Evolutionary conservation across 2,797 vertebrate genomes (phyloP), one percentile per base, ranked within the genome.

Genomic region (Brotula barbata): DNA sequence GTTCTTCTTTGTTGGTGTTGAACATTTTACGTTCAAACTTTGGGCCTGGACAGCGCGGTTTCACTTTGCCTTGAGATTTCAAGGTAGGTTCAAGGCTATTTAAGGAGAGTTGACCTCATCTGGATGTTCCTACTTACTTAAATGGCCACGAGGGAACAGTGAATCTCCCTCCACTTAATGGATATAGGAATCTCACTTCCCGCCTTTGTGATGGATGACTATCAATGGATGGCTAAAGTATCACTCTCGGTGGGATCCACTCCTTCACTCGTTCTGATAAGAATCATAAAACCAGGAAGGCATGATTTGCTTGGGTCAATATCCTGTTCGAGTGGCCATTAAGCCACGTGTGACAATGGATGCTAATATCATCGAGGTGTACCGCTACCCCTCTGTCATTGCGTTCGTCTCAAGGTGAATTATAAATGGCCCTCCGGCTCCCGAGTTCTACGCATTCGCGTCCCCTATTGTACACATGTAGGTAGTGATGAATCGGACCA

Each of bases 1-100:
- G 13, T 40, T 47, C 5, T 22, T n/a, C n/a, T n/a, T n/a, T n/a
- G n/a, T n/a, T n/a, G n/a, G n/a, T n/a, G n/a, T n/a, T n/a, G n/a
- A n/a, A n/a, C n/a, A n/a, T n/a, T n/a, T 12, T 1, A 17, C 4
- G 8, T 20, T 34, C 1, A 25, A 43, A 58, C 8, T 40, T 61
- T 47, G 16, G 7, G 20, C n/a, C n/a, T n/a, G n/a, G n/a, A n/a
- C n/a, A n/a, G n/a, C n/a, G n/a, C n/a, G n/a, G n/a, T n/a, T n/a
- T n/a, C n/a, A n/a, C n/a, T n/a, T n/a, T 51, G 63, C 55, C 62
- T 61, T 73, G 49, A 72, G 59, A 82, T 88, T 75, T 84, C 87
- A 89, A 88, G 86, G 87, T 87, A 85, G 71, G 78, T 85, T 90
- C 87, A 89, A 88, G 84, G 87, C 80, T 87, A 77, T 85, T 84